phyloP scores from a whole-genome alignment of 2,888 invertebrate species.

The Anthoptus insignis region DNA sequence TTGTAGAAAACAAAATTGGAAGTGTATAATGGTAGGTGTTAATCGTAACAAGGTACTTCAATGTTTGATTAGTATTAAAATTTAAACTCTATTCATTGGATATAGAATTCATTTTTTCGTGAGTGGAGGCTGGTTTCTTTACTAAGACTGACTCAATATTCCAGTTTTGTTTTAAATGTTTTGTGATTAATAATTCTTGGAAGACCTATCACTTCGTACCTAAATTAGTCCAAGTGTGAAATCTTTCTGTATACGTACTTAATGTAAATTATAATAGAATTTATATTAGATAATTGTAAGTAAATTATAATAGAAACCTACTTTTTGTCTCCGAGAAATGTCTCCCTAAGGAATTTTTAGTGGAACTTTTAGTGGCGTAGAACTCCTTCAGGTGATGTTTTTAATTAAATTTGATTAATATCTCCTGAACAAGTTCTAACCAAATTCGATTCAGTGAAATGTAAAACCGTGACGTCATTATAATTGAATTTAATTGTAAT shows the following conservation, averaged over 20 bases:
- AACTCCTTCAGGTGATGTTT: slow-evolving; percentile 69
- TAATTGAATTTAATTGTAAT: slow-evolving; percentile 26
- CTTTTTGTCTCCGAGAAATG: slow-evolving; percentile 77
- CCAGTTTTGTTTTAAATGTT: slow-evolving; percentile 78
- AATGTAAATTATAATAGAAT: slow-evolving; percentile 86
- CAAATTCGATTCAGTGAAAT: slow-evolving; percentile 25
- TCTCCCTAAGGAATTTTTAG: slow-evolving; percentile 39
- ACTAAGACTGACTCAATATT: slow-evolving; percentile 83
- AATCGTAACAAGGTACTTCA: slow-evolving; percentile 72
- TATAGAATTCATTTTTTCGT: slow-evolving; percentile 59
- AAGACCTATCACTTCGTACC: slow-evolving; percentile 72
- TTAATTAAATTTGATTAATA: slow-evolving; percentile 50
- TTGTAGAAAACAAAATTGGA: slow-evolving; percentile 81
- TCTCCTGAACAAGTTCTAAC: slow-evolving; percentile 65
- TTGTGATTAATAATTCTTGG: slow-evolving; percentile 64
- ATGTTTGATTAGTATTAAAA: slow-evolving; percentile 78
- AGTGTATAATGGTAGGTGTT: slow-evolving; percentile 79
- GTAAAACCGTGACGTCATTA: slow-evolving; percentile 39
- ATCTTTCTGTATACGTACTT: slow-evolving; percentile 87
- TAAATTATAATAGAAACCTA: slow-evolving; percentile 79
- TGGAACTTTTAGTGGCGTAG: slow-evolving; percentile 57
- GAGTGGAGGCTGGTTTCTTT: slow-evolving; percentile 72
- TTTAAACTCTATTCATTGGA: slow-evolving; percentile 60
- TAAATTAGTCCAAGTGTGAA: slow-evolving; percentile 83
- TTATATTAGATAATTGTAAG: slow-evolving; percentile 86